These are phyloP conservation scores for Dendrolimus punctatus DNA, from an alignment of 1,140 invertebrate genomes.

Conservation along the genomic window DNA sequence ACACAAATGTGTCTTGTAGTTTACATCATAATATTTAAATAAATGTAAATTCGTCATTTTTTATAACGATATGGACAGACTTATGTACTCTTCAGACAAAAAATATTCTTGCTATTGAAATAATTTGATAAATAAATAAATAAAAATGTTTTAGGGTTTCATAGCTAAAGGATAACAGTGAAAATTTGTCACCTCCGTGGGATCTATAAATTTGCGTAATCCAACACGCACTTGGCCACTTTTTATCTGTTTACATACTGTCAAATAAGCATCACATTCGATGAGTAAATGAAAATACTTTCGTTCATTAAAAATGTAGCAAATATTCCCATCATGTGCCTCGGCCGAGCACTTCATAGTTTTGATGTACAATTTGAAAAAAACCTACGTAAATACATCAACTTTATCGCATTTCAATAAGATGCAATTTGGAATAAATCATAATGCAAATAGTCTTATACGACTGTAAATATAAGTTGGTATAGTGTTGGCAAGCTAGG, in stretches of 20 bases:
- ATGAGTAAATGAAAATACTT: background rate
- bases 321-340: slow-evolving; percentile 27
- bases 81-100: too few relatives aligned
- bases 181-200: too few relatives aligned
- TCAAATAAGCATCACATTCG: background rate
- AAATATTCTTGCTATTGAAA: too few relatives aligned
- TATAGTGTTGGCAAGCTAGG: slow-evolving; percentile 32
- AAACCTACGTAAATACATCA: background rate
- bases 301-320: slow-evolving; percentile 21
- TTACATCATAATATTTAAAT: too few relatives aligned
- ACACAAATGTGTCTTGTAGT: too few relatives aligned
- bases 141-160: too few relatives aligned
- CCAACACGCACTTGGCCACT: background rate
- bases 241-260: background rate
- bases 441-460: background rate
- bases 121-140: too few relatives aligned
- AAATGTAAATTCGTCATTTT: too few relatives aligned
- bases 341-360: slow-evolving; percentile 2
- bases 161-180: too few relatives aligned
- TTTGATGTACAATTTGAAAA: slow-evolving; percentile 1
- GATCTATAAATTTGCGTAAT: too few relatives aligned
- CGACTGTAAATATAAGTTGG: slow-evolving; percentile 22
- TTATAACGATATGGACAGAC: too few relatives aligned
- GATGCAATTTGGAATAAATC: slow-evolving; percentile 5
- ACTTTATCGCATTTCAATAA: slow-evolving; percentile 7